Evolutionary conservation across 2,797 vertebrate species (phyloP).

Genomic region (Monodelphis domestica): DNA sequence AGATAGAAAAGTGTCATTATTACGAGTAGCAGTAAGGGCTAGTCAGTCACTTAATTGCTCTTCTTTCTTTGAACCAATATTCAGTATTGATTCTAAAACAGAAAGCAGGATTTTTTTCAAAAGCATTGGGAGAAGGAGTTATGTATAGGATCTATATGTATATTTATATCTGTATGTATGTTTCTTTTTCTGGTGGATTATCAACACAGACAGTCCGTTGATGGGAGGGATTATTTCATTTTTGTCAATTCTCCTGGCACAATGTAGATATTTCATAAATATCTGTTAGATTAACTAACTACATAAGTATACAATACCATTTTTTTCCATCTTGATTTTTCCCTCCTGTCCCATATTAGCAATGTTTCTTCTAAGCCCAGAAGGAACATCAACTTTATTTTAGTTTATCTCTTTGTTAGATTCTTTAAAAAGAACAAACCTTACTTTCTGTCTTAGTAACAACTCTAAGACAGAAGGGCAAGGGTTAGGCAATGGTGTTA

Average conservation of each 20-base stretch:
- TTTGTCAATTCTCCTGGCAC: neutral
- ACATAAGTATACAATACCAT: neutral
- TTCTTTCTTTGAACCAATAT: too few species aligned
- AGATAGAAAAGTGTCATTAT: neutral
- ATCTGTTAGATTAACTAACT: neutral
- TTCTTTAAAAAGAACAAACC: neutral
- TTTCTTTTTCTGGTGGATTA: neutral
- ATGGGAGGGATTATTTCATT: neutral
- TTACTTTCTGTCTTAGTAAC: neutral
- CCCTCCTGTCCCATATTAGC: conserved; percentile 16
- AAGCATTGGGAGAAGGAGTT: too few species aligned
- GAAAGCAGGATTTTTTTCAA: too few species aligned
- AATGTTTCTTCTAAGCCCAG: neutral
- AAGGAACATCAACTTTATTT: neutral
- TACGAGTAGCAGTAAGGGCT: too few species aligned
- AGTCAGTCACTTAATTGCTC: too few species aligned
- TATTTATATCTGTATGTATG: neutral
- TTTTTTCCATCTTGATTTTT: neutral
- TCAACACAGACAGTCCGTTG: neutral
- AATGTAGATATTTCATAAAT: neutral
- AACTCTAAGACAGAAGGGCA: too few species aligned
- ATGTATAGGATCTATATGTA: neutral
- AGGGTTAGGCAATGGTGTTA: too few species aligned
- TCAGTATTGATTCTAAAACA: too few species aligned
- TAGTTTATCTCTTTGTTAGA: neutral